Base-by-base conservation (phyloP, 2,797 vertebrate genomes). In the Columba guinea region DNA sequence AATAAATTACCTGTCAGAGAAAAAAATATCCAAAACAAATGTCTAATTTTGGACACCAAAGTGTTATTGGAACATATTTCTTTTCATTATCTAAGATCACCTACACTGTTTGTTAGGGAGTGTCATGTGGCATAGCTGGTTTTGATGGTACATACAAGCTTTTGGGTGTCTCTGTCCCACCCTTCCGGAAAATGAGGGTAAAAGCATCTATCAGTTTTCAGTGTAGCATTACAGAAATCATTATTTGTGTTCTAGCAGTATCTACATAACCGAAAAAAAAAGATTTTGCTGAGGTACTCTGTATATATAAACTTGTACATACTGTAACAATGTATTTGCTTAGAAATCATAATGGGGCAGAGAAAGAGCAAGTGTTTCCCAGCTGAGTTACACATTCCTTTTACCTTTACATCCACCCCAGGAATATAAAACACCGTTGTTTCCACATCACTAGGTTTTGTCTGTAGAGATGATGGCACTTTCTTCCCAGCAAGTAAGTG, bases 381-480 rank as follows among this genome's bases (percentile, higher is more conserved):
- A 48, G 44, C 11, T 22, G 53, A 75, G 49, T 52, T 67, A 35
- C 3, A 49, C 32, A 1, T 39, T 69, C 34, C 69, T 76, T 93
- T 96, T 97, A 99, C 99, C 99, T 99, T 99, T 49, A 99, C 99
- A 76, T 99, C 99, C 56, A 99, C 99, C 88, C 99, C 99, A 91
- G 99, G 99, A 97, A 99, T 99, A 96, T 99, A 99, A 94, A 99
- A 99, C 48, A 99, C 98, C 16, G 99, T 99, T 83, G 99, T 99
- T 97, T 99, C 99, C 86, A 98, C 97, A 97, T 99, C 99, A 51
- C 98, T 99, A 69, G 98, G 97, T 96, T 99, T 99, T 95, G 99
- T 99, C 97, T 99, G 99, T 27, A 99, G 97, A 78, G 99, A 98
- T 22, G 99, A 99, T 62, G 99, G 99, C 76, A 99, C 99, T 96